Conservation (phyloP, 2,888 invertebrate genomes). For the Cerastoderma edule region DNA sequence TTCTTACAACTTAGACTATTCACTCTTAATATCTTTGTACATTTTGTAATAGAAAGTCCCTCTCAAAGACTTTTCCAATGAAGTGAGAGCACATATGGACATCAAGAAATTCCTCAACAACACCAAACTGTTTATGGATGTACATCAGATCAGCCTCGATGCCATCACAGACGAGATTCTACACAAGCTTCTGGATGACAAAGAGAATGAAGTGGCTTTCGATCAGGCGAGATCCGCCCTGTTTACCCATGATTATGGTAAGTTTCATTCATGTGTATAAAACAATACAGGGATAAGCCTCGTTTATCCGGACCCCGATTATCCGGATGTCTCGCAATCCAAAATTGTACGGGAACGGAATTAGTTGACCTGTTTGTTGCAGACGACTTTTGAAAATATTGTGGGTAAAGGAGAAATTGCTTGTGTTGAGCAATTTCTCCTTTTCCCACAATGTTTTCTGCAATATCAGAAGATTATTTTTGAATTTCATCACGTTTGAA, state of each 20-base stretch:
- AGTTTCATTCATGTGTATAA: conserved; percentile 11
- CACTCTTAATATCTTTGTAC: too few relatives aligned
- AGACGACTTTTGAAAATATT: conserved; percentile 7
- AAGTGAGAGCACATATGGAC: conserved; percentile 86
- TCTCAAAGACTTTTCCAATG: conserved; percentile 87
- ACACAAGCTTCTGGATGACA: conserved; percentile 74
- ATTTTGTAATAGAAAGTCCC: conserved; percentile 86
- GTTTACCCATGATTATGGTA: conserved; percentile 84
- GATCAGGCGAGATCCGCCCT: conserved; percentile 83
- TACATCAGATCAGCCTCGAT: conserved; percentile 85
- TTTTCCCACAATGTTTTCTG: conserved; percentile 15
- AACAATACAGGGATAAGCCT: neutral
- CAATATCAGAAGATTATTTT: too few relatives aligned
- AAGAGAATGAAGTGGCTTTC: conserved; percentile 63
- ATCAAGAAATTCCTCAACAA: conserved; percentile 86
- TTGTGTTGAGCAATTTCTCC: neutral
- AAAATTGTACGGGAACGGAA: neutral
- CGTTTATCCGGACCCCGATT: too few relatives aligned
- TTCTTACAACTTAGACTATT: too few relatives aligned
- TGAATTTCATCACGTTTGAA: too few relatives aligned
- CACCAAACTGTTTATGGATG: conserved; percentile 86
- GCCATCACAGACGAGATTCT: conserved; percentile 85
- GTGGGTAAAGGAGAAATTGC: conserved; percentile 16
- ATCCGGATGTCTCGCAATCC: too few relatives aligned
- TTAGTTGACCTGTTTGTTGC: too few relatives aligned